Evolutionary conservation across 2,113 vertebrate genomes (phyloP).

Genomic region (Pristiophorus japonicus): DNA sequence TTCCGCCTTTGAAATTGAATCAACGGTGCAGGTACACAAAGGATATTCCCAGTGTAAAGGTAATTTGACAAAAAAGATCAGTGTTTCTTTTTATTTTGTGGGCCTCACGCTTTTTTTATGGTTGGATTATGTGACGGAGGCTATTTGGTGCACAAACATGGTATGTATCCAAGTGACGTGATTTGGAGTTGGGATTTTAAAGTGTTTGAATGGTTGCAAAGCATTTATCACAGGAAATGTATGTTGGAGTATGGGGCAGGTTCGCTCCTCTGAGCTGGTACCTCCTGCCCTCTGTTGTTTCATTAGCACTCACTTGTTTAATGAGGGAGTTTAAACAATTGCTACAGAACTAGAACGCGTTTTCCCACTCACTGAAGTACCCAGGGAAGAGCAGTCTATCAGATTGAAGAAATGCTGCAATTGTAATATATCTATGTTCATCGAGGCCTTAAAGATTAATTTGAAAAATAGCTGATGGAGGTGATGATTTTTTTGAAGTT

Average conservation of each 20-base stretch:
- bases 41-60: conserved; percentile 55
- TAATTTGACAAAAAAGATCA: conserved; percentile 41
- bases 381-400: not conserved
- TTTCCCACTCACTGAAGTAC: not conserved
- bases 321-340: not conserved
- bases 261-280: not conserved
- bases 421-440: not conserved
- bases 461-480: not conserved
- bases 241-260: not conserved
- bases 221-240: not conserved
- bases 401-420: not conserved
- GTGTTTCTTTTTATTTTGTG: not conserved
- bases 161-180: not conserved
- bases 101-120: not conserved
- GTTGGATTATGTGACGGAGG: not conserved
- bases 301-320: not conserved
- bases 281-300: not conserved
- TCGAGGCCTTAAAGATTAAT: not conserved
- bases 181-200: not conserved
- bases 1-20: conserved; percentile 50
- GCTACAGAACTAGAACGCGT: not conserved
- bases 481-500: not conserved
- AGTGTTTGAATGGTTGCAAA: too few species aligned
- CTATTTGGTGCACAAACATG: not conserved
- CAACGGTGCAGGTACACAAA: conserved; percentile 46